Base-by-base conservation (phyloP, 2,888 invertebrate genomes). In the Dryomyza anilis region DNA sequence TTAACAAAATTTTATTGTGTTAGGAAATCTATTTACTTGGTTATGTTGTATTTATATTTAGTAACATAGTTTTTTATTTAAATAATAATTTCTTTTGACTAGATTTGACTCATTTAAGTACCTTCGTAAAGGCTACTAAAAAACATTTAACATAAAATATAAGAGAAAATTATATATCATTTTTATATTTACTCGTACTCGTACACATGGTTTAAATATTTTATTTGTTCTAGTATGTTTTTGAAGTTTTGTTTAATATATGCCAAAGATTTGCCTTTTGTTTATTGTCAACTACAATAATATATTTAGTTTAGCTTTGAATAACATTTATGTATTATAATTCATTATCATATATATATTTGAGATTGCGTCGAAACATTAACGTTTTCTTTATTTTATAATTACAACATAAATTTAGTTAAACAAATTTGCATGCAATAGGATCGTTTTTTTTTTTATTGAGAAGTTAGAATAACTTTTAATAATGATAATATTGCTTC, bases 71-170 rank as follows among this genome's bases (percentile, higher is more conserved):
- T 25, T 56, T 36, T 23, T 14, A 5, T 56, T 10, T 7, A 7
- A 21, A 36, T 6, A 39, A 14, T 56, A n/a, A n/a, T n/a, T n/a
- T n/a, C n/a, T 56, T 39, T 50, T 70, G 70, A 70, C 70, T 70
- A 70, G 70, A 70, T 63, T 67, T 61, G 67, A 67, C 68, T 66
- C 68, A 61, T 64, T 60, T 48, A 1, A 23, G 33, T 50, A 48
- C 48, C 30, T 60, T 33, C n/a, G n/a, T n/a, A n/a, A n/a, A n/a
- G n/a, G n/a, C n/a, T n/a, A n/a, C n/a, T n/a, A n/a, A n/a, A n/a
- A n/a, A n/a, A n/a, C n/a, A n/a, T n/a, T n/a, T n/a, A n/a, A n/a
- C n/a, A n/a, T n/a, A n/a, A n/a, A 29, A 16, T 10, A 36, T 33
- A 6, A 2, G n/a, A 53, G 30, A n/a, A 27, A 36, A n/a, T 7